A percentile compares a stretch with the other conserved stretches of the same genome.
Conservation (phyloP, 2,113 vertebrate species). For the Saimiri boliviensis region DNA sequence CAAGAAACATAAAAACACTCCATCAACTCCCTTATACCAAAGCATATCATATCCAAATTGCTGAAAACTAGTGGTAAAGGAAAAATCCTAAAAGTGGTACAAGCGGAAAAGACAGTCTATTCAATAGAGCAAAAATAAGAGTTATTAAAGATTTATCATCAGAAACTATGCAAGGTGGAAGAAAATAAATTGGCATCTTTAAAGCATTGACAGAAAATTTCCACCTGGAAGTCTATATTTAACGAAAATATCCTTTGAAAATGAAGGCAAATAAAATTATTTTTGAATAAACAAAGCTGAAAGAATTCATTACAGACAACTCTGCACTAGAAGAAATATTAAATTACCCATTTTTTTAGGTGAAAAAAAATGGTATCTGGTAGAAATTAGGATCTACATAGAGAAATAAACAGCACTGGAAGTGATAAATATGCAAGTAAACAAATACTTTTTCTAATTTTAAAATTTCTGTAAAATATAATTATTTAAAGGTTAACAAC, state of each 20-base stretch:
- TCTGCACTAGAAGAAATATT: background rate
- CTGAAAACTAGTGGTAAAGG: background rate
- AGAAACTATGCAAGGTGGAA: background rate
- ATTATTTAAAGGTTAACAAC: background rate
- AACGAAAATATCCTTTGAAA: background rate
- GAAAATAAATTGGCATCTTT: background rate
- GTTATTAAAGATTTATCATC: background rate
- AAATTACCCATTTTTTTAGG: background rate
- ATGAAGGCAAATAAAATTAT: background rate
- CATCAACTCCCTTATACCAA: background rate
- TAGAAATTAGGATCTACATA: background rate
- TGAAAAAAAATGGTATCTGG: background rate
- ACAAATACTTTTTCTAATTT: background rate
- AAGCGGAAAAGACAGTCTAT: background rate
- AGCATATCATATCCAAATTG: background rate
- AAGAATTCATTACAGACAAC: background rate
- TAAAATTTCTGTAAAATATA: background rate
- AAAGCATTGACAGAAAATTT: background rate
- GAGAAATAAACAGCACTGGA: background rate
- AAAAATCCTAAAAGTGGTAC: background rate
- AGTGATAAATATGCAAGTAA: background rate
- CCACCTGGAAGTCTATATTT: background rate
- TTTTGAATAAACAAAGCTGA: background rate
- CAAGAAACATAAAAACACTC: background rate
- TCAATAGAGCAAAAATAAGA: background rate